Evolutionary conservation across 2,888 invertebrate species (phyloP), one percentile per base, ranked within the genome.

Genomic region (Cantharis nigra): DNA sequence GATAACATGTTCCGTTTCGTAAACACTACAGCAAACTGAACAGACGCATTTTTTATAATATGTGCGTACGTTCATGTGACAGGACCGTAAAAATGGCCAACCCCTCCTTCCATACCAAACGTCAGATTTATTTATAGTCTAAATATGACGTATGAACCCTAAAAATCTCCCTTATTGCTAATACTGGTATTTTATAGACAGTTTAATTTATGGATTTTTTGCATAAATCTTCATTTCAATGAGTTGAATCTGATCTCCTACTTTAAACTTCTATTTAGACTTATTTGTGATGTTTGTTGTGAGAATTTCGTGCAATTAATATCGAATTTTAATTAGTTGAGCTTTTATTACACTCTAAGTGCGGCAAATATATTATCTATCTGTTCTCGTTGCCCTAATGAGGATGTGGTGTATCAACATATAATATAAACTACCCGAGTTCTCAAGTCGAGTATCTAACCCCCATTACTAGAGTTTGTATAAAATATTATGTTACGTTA

Each of bases 1-100:
- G 72, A 79, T 74, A 79, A 77, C 75, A 75, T 74, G 73, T 77
- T 77, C 73, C 62, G 70, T 70, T 71, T 69, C 70, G 72, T 75
- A 75, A 73, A 73, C 71, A 71, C 49, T 75, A 33, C 69, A 75
- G 72, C 72, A 72, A 49, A 72, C 75, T 74, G 74, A 71, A 77
- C 70, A 73, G 33, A 20, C 69, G 63, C 62, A 73, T 77, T 77
- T 72, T 77, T 74, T 71, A 69, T 69, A 63, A 75, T 70, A 75
- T 71, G 67, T 62, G 65, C 71, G 63, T 18, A 65, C 72, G 65
- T 67, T 67, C 65, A 67, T 67, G 26, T 67, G 65, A 67, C 65
- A 67, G 65, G 65, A 67, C 65, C 65, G 23, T 67, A 67, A 67
- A 67, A 67, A 67, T 67, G 65, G 65, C 65, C 26, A 23, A 26